Percentiles rank a stretch among this genome's conserved stretches.
These are phyloP conservation scores for Ceratina calcarata DNA, from an alignment of 1,140 invertebrate genomes.

Conservation along the genomic window DNA sequence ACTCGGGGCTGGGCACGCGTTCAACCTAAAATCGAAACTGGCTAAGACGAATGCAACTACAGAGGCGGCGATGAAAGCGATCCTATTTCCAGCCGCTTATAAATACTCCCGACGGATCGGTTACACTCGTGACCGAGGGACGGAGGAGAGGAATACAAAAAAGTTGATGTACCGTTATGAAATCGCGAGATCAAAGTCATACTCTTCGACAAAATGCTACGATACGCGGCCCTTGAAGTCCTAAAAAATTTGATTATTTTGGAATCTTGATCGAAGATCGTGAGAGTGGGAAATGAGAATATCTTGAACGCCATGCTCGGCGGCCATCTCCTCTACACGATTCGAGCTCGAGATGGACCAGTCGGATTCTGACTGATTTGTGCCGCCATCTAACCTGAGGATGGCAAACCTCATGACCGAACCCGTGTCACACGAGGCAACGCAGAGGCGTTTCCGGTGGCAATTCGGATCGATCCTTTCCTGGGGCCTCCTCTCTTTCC, in stretches of 20 bases:
- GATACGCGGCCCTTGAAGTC: not conserved
- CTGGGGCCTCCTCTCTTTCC: not conserved
- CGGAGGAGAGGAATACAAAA: constrained; percentile 14
- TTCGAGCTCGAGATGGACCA: constrained; percentile 70
- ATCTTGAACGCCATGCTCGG: constrained; percentile 42
- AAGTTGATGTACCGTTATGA: constrained; percentile 34
- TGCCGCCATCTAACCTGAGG: constrained; percentile 74
- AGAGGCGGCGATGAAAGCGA: constrained; percentile 18
- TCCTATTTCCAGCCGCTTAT: constrained; percentile 54
- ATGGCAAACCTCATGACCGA: constrained; percentile 66
- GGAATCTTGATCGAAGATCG: no score
- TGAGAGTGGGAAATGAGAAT: constrained; percentile 4
- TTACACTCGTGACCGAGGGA: not conserved
- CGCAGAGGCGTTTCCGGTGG: not conserved
- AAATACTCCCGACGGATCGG: constrained; percentile 40
- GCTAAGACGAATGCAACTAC: not conserved
- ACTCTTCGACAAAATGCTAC: no score
- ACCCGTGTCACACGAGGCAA: constrained; percentile 70
- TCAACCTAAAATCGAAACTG: constrained; percentile 20
- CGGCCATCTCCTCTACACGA: constrained; percentile 63
- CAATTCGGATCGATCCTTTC: constrained; percentile 39
- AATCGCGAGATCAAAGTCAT: not conserved
- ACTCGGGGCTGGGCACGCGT: not conserved
- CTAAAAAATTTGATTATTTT: no score
- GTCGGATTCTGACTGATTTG: constrained; percentile 68